phyloP scores from a whole-genome alignment of 64 coral and sea anemone species.

The Anthopleura sola region DNA sequence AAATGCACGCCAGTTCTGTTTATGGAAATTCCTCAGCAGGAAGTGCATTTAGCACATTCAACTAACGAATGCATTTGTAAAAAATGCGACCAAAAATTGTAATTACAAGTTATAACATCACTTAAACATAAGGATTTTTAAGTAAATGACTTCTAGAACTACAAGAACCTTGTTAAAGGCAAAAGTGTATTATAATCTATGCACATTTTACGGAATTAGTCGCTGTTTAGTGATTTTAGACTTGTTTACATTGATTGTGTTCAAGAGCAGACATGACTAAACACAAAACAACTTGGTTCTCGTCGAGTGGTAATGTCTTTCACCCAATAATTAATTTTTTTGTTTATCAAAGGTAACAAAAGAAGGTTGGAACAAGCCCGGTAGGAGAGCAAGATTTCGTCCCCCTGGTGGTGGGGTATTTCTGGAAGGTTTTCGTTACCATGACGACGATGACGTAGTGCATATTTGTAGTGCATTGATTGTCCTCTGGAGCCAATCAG shows the following conservation, averaged over 20 bases:
- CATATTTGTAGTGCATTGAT: background rate
- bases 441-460: background rate
- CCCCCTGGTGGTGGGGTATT: background rate
- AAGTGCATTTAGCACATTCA: background rate
- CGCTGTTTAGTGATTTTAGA: too few relatives aligned
- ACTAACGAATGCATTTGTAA: background rate
- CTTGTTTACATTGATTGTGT: too few relatives aligned
- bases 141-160: background rate
- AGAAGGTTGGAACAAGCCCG: background rate
- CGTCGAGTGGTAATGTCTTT: background rate
- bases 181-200: background rate
- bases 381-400: too few relatives aligned
- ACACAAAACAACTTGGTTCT: background rate
- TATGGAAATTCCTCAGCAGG: background rate
- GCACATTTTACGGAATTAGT: too few relatives aligned
- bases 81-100: background rate
- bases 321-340: background rate
- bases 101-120: background rate
- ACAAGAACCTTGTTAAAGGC: background rate
- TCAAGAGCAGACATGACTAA: background rate
- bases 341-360: background rate
- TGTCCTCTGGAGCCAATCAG: background rate
- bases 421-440: background rate
- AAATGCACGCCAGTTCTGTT: background rate
- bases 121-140: background rate